phyloP scores from a whole-genome alignment of 1,140 invertebrate species.

The Camponotus pennsylvanicus region DNA sequence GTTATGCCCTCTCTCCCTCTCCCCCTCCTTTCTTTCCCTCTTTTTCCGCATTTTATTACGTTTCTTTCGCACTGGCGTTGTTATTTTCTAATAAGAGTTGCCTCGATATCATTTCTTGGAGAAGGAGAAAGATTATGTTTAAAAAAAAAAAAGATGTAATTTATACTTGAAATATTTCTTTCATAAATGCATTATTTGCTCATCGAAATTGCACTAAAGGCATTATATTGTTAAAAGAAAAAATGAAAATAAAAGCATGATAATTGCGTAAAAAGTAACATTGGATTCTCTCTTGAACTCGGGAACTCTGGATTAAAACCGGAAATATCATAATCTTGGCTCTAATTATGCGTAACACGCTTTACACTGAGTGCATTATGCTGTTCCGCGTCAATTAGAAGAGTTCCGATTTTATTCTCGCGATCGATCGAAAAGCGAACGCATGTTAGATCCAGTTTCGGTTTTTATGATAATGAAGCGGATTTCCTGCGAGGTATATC shows the following conservation, averaged over 20 bases:
- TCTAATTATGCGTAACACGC: conserved; percentile 43
- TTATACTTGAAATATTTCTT: too few species aligned
- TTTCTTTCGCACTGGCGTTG: not conserved
- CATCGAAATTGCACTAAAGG: too few species aligned
- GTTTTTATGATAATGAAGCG: conserved; percentile 17
- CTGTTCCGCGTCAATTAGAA: not conserved
- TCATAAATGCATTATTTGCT: too few species aligned
- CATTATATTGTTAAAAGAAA: too few species aligned
- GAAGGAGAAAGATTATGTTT: too few species aligned
- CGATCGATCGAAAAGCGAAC: not conserved
- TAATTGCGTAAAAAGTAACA: too few species aligned
- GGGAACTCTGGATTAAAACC: too few species aligned
- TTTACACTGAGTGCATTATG: not conserved
- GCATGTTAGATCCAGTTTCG: conserved; percentile 15
- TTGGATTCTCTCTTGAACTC: too few species aligned
- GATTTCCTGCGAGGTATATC: conserved; percentile 5
- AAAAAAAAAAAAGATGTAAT: too few species aligned
- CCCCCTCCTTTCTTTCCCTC: not conserved
- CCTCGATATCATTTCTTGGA: too few species aligned
- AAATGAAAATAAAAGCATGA: too few species aligned
- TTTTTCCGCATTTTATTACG: not conserved
- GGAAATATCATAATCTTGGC: too few species aligned
- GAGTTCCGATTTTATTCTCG: conserved; percentile 25
- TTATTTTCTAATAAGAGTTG: conserved; percentile 17
- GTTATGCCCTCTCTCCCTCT: not conserved